These are phyloP conservation scores for Temnothorax nylanderi DNA, from an alignment of 1,140 invertebrate species.

Conservation along the genomic window DNA sequence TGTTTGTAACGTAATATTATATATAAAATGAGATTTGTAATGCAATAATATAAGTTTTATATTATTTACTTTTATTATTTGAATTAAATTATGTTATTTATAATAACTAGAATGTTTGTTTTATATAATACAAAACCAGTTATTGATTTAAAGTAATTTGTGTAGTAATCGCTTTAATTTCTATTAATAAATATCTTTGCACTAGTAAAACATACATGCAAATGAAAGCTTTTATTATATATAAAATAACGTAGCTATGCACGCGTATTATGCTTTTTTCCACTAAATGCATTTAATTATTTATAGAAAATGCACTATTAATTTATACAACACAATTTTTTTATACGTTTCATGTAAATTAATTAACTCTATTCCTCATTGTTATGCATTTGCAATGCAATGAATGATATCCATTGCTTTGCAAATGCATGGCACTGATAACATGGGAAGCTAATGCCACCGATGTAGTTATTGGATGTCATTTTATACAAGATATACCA, in stretches of 20 bases:
- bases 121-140: neutral
- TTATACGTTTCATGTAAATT: neutral
- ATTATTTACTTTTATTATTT: neutral
- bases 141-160: neutral
- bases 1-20: conserved; percentile 20
- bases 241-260: neutral
- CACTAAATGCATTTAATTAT: neutral
- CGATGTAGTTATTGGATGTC: neutral
- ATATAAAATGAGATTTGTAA: neutral
- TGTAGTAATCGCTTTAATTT: neutral
- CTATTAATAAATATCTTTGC: neutral
- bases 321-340: neutral
- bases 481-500: neutral
- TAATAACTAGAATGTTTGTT: neutral
- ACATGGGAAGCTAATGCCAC: neutral
- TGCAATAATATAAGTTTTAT: neutral
- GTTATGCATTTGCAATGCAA: neutral
- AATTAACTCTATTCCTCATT: neutral
- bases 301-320: neutral
- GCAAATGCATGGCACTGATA: neutral
- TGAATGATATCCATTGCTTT: neutral
- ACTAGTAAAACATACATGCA: neutral
- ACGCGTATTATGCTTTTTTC: neutral
- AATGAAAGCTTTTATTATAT: neutral
- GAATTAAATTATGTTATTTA: neutral